A percentile compares a stretch with the other conserved stretches of the same genome.
phyloP scores from a whole-genome alignment of 2,888 invertebrate species.

The Linnaemya vulpina region DNA sequence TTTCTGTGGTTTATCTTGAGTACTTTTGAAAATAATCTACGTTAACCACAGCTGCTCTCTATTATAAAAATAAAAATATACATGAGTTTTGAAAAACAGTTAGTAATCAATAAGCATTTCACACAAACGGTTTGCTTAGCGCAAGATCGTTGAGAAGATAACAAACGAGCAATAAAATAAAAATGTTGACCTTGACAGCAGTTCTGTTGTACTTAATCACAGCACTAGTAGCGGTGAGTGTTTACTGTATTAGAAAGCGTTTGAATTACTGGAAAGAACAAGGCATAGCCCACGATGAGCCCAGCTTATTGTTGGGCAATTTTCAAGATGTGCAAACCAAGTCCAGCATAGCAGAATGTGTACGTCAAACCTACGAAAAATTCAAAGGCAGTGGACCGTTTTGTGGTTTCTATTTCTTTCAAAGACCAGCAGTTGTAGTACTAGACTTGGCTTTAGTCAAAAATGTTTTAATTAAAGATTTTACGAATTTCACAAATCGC shows the following conservation, averaged over 20 bases:
- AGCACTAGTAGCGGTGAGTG: conserved; percentile 5
- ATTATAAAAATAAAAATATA: neutral
- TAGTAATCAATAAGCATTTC: neutral
- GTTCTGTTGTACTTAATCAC: conserved; percentile 41
- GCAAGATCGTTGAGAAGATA: too few relatives aligned
- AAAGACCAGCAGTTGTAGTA: conserved; percentile 73
- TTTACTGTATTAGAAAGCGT: conserved; percentile 46
- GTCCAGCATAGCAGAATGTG: conserved; percentile 60
- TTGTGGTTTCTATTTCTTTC: conserved; percentile 76
- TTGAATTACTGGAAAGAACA: conserved; percentile 68
- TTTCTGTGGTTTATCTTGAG: too few relatives aligned
- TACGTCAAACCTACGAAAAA: conserved; percentile 72
- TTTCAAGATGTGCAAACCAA: conserved; percentile 59
- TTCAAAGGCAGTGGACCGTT: conserved; percentile 74
- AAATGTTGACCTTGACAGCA: neutral
- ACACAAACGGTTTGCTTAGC: neutral
- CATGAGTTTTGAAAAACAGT: neutral
- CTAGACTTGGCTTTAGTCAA: conserved; percentile 75
- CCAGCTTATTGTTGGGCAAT: conserved; percentile 66
- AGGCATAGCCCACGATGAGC: conserved; percentile 68
- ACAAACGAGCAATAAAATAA: neutral
- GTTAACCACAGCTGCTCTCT: neutral
- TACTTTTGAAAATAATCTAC: neutral
- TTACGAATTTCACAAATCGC: conserved; percentile 74
- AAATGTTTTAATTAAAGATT: conserved; percentile 74